Conservation (phyloP, 2,888 invertebrate species). For the Netelia melanura region DNA sequence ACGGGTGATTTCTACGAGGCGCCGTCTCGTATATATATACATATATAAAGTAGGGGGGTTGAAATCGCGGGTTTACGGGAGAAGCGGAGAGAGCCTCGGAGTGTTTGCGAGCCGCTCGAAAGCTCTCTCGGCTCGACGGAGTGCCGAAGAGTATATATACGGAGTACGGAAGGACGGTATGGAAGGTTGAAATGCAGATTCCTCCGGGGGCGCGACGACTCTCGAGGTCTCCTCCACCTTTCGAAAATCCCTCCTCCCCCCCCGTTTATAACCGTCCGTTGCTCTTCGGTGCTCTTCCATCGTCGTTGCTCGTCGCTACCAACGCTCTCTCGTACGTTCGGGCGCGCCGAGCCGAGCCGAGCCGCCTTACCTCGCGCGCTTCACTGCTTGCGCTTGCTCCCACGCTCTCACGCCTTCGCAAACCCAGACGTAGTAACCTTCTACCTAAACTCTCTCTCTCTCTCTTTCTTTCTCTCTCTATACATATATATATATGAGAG, state of each 20-base stretch:
- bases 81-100: slow-evolving; percentile 67
- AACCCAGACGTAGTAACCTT: slow-evolving; percentile 65
- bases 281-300: slow-evolving; percentile 73
- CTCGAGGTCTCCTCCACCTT: slow-evolving; percentile 73
- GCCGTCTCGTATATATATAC: slow-evolving; percentile 23
- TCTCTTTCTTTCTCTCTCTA: not conserved
- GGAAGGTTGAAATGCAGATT: slow-evolving; percentile 85
- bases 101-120: slow-evolving; percentile 84
- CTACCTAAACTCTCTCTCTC: slow-evolving; percentile 27
- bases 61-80: slow-evolving; percentile 64
- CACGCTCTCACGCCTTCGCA: slow-evolving; percentile 85
- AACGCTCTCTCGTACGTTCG: slow-evolving; percentile 52
- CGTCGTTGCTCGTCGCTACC: slow-evolving; percentile 65
- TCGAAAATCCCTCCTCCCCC: slow-evolving; percentile 51
- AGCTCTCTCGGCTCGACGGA: slow-evolving; percentile 81
- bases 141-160: slow-evolving; percentile 64
- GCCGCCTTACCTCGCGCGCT: slow-evolving; percentile 72
- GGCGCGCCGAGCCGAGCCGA: slow-evolving; percentile 53
- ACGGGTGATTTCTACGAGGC: slow-evolving; percentile 51
- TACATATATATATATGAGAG: slow-evolving; percentile 2
- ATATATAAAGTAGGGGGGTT: slow-evolving; percentile 55
- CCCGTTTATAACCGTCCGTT: slow-evolving; percentile 50
- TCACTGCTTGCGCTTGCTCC: slow-evolving; percentile 75
- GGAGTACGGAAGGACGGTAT: slow-evolving; percentile 77
- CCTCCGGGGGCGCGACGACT: slow-evolving; percentile 79